Percentiles rank a stretch among this genome's conserved stretches.
Evolutionary conservation across 2,797 vertebrate genomes (phyloP).

Genomic region (Thripadectes ignobilis): DNA sequence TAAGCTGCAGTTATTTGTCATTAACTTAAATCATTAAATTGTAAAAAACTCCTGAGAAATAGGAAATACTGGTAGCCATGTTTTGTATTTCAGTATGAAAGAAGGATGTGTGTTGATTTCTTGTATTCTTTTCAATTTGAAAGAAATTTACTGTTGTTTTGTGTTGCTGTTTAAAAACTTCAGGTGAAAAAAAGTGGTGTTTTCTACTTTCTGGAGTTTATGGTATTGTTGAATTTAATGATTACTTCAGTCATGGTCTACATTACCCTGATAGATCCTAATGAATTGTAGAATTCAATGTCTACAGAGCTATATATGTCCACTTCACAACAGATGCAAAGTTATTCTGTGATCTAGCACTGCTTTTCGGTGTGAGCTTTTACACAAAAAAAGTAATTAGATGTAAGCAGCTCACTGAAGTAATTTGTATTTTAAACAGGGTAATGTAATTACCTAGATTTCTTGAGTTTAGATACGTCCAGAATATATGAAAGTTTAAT

Average conservation of each 20-base stretch:
- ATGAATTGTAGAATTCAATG: slow-evolving; percentile 72
- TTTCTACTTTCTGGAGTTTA: slow-evolving; percentile 24
- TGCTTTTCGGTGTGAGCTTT: slow-evolving; percentile 45
- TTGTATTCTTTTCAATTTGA: neutral
- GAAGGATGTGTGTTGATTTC: neutral
- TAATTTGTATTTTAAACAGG: slow-evolving; percentile 81
- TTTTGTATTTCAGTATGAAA: neutral
- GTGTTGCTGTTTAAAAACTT: neutral
- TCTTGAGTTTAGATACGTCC: slow-evolving; percentile 68
- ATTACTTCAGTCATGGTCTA: slow-evolving; percentile 22
- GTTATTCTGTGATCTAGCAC: slow-evolving; percentile 56
- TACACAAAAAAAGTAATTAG: slow-evolving; percentile 67
- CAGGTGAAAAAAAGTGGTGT: neutral
- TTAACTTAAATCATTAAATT: neutral
- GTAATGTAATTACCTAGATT: slow-evolving; percentile 72
- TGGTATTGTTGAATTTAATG: slow-evolving; percentile 21
- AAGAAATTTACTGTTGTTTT: neutral
- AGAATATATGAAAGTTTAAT: slow-evolving; percentile 74
- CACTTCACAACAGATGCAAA: slow-evolving; percentile 59
- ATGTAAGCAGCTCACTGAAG: slow-evolving; percentile 67
- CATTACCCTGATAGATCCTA: slow-evolving; percentile 43
- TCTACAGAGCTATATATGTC: slow-evolving; percentile 46
- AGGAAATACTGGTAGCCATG: neutral
- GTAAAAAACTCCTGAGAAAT: neutral
- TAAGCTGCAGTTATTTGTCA: neutral